Percentiles rank a stretch among this genome's conserved stretches.
These are phyloP conservation scores for Loris lydekkerianus DNA, from an alignment of 2,797 vertebrate species.

Conservation along the genomic window DNA sequence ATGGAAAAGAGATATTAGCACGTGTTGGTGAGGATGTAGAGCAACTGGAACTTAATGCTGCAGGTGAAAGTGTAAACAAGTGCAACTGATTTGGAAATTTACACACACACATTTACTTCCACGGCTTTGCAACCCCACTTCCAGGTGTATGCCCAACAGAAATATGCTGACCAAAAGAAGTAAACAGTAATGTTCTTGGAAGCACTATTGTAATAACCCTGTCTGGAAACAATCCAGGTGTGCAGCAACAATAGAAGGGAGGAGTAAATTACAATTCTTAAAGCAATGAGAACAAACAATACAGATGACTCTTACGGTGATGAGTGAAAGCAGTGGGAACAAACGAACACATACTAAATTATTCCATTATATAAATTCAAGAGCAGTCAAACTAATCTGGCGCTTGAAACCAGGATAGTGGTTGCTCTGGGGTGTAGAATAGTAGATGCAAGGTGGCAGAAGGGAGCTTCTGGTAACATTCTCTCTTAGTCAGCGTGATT, in stretches of 20 bases:
- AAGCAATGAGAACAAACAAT: not conserved
- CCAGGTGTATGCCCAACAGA: not conserved
- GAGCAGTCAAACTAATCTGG: not conserved
- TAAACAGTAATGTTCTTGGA: not conserved
- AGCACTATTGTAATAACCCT: not conserved
- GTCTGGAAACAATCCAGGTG: not conserved
- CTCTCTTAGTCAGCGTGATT: not conserved
- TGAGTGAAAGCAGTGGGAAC: not conserved
- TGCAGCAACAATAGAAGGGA: not conserved
- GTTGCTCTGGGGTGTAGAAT: not conserved
- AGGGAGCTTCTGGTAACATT: not conserved
- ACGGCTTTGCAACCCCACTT: not conserved
- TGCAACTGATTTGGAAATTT: not conserved
- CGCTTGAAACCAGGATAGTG: not conserved
- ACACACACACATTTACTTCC: not conserved
- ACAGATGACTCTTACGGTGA: not conserved
- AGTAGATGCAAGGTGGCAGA: not conserved
- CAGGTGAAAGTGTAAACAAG: not conserved
- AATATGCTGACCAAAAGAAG: slow-evolving; percentile 11
- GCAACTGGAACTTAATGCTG: not conserved
- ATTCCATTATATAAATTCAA: not conserved
- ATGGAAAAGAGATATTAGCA: not conserved
- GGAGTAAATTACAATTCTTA: not conserved
- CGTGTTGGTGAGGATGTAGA: not conserved
- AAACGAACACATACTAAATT: not conserved